phyloP scores from a whole-genome alignment of 2,797 vertebrate species.

The Percopsis omiscomaycus region DNA sequence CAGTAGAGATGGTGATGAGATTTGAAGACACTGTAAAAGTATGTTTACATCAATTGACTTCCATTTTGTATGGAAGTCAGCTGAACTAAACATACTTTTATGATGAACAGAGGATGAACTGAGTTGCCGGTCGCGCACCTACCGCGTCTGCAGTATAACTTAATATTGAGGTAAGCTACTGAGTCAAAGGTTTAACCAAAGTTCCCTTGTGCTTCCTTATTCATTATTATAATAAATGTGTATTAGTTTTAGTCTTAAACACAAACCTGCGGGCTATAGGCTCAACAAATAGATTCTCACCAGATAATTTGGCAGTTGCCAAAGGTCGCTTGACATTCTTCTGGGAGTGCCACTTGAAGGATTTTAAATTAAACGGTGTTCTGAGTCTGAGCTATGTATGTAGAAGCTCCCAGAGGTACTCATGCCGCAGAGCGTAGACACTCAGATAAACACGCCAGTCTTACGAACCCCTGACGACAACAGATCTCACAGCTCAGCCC shows the following conservation, averaged over 20 bases:
- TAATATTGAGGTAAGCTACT: not conserved
- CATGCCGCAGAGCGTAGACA: constrained; percentile 28
- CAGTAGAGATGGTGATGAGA: no score
- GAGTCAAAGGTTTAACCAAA: no score
- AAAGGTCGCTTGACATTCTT: constrained; percentile 22
- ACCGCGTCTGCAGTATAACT: not conserved
- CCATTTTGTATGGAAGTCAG: no score
- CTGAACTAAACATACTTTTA: no score
- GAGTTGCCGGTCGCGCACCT: not conserved
- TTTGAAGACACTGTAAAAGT: no score
- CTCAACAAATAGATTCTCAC: constrained; percentile 29
- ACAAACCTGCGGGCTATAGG: not conserved
- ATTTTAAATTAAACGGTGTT: constrained; percentile 46
- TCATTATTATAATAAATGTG: not conserved
- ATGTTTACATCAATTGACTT: no score
- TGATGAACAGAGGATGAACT: no score
- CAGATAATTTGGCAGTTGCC: constrained; percentile 33
- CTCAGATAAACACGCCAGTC: constrained; percentile 46
- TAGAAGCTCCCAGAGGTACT: constrained; percentile 45
- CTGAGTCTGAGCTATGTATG: constrained; percentile 46
- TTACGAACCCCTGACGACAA: constrained; percentile 28
- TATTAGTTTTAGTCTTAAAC: not conserved
- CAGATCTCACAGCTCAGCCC: constrained; percentile 26
- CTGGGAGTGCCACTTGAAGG: constrained; percentile 30
- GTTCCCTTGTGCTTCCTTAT: no score